Conservation (phyloP, 2,888 invertebrate genomes). For the Morinoia aosen region DNA sequence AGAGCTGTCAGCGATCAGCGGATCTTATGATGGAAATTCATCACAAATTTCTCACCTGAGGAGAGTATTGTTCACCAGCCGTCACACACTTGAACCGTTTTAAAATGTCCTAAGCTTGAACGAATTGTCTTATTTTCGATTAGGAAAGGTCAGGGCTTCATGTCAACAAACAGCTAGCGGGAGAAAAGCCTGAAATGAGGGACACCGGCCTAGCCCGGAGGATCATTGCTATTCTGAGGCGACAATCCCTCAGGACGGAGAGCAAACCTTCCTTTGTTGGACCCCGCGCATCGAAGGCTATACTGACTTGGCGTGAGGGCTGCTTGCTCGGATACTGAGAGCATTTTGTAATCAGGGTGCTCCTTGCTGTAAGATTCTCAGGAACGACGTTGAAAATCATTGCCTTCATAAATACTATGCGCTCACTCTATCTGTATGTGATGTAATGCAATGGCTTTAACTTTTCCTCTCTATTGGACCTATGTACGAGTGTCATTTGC, state of each 20-base stretch:
- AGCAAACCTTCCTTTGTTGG: constrained; percentile 49
- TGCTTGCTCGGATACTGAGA: not conserved
- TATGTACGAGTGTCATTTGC: too few species aligned
- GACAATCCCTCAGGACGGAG: constrained; percentile 29
- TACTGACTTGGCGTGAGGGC: not conserved
- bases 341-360: not conserved
- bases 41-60: not conserved
- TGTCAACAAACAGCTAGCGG: constrained; percentile 33
- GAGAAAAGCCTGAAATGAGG: constrained; percentile 27
- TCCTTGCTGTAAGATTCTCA: not conserved
- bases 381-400: not conserved
- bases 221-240: constrained; percentile 51
- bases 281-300: not conserved
- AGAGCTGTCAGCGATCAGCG: not conserved
- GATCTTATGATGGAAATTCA: not conserved
- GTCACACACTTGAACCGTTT: not conserved
- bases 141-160: not conserved
- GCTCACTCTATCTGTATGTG: not conserved
- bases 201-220: not conserved
- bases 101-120: not conserved
- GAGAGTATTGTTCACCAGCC: not conserved
- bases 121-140: constrained; percentile 39
- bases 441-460: not conserved
- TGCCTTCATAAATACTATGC: not conserved
- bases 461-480: not conserved